phyloP scores from a whole-genome alignment of 2,113 vertebrate species.

The Tragelaphus scriptus region DNA sequence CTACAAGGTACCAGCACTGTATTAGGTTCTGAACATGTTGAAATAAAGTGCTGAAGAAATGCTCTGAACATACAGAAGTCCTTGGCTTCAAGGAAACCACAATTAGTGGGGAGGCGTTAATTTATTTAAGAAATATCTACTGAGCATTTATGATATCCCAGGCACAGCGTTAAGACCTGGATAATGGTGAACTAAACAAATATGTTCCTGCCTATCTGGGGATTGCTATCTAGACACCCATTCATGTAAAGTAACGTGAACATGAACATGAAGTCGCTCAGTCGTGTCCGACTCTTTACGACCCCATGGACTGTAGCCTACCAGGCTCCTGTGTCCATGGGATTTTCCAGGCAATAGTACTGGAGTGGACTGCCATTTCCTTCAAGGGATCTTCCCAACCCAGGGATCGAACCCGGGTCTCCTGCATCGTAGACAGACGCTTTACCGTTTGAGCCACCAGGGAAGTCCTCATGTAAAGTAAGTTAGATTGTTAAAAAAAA shows the following conservation, averaged over 20 bases:
- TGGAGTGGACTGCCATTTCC: no score
- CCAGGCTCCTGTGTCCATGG: no score
- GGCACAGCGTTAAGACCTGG: not conserved
- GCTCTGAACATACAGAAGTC: not conserved
- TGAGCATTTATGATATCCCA: not conserved
- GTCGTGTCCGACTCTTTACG: no score
- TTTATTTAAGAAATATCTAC: not conserved
- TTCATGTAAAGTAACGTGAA: not conserved
- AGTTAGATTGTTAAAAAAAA: not conserved
- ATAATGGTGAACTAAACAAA: not conserved
- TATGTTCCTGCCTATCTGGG: not conserved
- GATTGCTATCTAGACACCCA: not conserved
- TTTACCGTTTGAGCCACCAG: no score
- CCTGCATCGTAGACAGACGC: no score
- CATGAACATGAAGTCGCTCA: no score
- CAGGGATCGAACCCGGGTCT: no score
- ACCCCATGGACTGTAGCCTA: no score
- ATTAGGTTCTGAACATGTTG: not conserved
- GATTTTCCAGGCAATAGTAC: no score
- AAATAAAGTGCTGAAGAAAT: not conserved
- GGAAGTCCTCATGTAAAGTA: not conserved
- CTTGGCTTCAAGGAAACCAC: not conserved
- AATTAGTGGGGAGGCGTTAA: not conserved
- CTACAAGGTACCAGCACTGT: not conserved
- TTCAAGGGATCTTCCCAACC: no score